A percentile compares a stretch with the other conserved stretches of the same genome.
These are phyloP conservation scores for Darevskia mixta DNA, from an alignment of 2,797 vertebrate species.

Conservation along the genomic window DNA sequence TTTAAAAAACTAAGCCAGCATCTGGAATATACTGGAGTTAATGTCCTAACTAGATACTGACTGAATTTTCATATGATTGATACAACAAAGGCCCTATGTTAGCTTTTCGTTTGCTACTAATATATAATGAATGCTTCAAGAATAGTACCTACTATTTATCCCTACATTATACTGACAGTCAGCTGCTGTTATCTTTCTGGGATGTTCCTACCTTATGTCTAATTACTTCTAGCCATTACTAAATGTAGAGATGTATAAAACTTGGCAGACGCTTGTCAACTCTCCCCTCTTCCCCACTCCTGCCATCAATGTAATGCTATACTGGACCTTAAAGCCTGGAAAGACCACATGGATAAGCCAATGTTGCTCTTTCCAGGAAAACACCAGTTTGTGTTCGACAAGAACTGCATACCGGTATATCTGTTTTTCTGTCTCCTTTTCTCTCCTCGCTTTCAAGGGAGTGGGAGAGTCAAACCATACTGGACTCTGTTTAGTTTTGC, in stretches of 20 bases:
- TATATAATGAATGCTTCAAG: not conserved
- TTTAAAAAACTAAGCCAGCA: constrained; percentile 20
- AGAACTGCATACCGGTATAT: not conserved
- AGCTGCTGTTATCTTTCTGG: not conserved
- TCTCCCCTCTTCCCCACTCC: not conserved
- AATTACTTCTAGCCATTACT: not conserved
- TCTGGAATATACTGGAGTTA: constrained; percentile 17
- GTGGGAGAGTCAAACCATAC: no score
- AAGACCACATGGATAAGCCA: not conserved
- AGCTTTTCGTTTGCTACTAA: not conserved
- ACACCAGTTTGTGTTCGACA: not conserved
- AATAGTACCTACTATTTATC: not conserved
- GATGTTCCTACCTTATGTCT: not conserved
- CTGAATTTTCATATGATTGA: constrained; percentile 27
- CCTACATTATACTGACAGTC: not conserved
- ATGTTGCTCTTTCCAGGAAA: not conserved
- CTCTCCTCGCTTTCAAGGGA: not conserved
- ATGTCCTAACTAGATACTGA: constrained; percentile 10
- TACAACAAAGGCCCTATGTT: not conserved
- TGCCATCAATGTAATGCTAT: not conserved
- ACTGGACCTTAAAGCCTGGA: not conserved
- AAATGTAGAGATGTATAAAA: not conserved
- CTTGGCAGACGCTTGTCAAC: not conserved
- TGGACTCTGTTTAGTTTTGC: no score
- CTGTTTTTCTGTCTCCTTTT: not conserved